These are phyloP conservation scores for Drosophila kambysellisi DNA, from an alignment of 2,888 invertebrate species.

Conservation along the genomic window DNA sequence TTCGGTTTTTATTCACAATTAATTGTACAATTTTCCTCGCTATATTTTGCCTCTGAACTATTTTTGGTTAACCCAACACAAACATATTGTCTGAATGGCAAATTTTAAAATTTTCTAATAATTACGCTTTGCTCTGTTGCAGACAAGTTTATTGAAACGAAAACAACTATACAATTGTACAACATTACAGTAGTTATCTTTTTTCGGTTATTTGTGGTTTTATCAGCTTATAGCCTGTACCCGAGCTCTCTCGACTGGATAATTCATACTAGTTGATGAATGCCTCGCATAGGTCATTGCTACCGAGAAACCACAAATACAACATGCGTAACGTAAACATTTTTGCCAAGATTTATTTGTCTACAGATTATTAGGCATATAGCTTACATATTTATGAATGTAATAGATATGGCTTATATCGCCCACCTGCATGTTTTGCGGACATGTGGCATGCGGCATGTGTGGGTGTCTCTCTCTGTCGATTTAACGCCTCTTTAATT, in stretches of 20 bases:
- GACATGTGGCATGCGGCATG: conserved; percentile 1
- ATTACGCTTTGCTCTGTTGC: conserved; percentile 10
- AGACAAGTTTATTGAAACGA: conserved; percentile 68
- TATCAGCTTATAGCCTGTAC: conserved; percentile 13
- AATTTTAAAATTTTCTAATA: conserved; percentile 34
- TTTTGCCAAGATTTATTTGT: conserved; percentile 8
- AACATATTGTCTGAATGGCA: conserved; percentile 31
- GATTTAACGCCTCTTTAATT: conserved; percentile 34
- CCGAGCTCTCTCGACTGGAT: not conserved
- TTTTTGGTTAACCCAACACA: conserved; percentile 29
- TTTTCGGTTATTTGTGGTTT: conserved; percentile 60
- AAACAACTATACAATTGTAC: conserved; percentile 21
- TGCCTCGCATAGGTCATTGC: conserved; percentile 47
- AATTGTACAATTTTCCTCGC: conserved; percentile 58
- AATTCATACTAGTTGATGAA: not conserved
- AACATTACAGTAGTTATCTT: conserved; percentile 28
- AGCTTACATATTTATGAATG: conserved; percentile 3
- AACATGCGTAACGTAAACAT: conserved; percentile 30
- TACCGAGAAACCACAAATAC: conserved; percentile 26
- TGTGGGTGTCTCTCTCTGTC: conserved; percentile 13
- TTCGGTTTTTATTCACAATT: conserved; percentile 47
- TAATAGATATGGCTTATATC: conserved; percentile 16
- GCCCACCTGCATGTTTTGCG: conserved; percentile 30
- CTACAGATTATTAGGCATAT: not conserved
- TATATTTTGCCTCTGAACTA: conserved; percentile 37